Evolutionary conservation across 2,888 invertebrate genomes (phyloP), one percentile per base, ranked within the genome.

Genomic region (Synergus laeviventris): DNA sequence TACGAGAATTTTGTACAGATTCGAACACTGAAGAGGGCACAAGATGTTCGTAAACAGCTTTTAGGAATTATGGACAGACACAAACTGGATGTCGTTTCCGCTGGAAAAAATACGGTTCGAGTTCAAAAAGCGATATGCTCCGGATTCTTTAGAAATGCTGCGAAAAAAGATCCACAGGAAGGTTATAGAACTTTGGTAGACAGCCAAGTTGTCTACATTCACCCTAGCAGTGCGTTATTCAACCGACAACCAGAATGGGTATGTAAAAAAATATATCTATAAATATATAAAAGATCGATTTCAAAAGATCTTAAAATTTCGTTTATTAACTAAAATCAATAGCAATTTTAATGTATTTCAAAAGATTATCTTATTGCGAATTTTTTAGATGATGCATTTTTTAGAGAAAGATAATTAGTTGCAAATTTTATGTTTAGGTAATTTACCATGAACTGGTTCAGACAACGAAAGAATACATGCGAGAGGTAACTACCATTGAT

Each of bases 1-100:
- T 99, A 98, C 88, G 99, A 99, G 90, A 99, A 99, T 92, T 99
- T 99, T 89, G 98, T 99, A 4, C 99, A 99, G 92, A 97, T 98
- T 45, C 92, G 99, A 31, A 99, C 99, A 0, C 91, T 99, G 78
- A 99, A 99, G 90, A 93, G 99, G 24, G 98, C 99, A 0, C 98
- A 99, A 91, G 99, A 99, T 92, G 98, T 99, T 0, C 93, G 99
- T 60, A 99, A 99, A 91, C 99, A 99, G 90, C 92, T 99, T 87
- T 92, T 99, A 38, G 98, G 98, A 0, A 99, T 99, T 80, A 99
- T 99, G 99, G 99, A 99, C 91, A 94, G 98, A 78, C 98, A 98
- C 89, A 98, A 98, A 89, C 90, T 99, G 83, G 99, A 99, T 90
- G 98, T 99, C 0, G 97, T 99, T 0, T 98, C 98, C 0, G 99